Percentiles rank a stretch among this genome's conserved stretches.
Evolutionary conservation across 2,113 vertebrate genomes (phyloP).

Genomic region (Cranoglanis bouderius): DNA sequence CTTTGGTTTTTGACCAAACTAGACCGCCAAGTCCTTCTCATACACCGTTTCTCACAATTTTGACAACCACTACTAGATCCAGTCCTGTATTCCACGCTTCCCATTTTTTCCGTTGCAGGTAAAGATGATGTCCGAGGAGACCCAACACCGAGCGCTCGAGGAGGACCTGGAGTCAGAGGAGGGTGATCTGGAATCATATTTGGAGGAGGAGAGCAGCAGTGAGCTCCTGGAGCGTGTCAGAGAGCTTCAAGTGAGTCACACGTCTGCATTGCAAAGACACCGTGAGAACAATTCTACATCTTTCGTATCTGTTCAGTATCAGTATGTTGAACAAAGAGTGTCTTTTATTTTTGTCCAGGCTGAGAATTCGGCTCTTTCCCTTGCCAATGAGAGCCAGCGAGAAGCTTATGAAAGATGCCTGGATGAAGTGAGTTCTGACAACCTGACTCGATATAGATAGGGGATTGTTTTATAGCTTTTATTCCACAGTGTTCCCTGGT

Average conservation of each 20-base stretch:
- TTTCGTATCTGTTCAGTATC: not conserved
- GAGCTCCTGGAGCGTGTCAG: conserved; percentile 74
- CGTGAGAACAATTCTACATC: conserved; percentile 4
- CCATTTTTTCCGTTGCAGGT: conserved; percentile 35
- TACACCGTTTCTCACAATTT: not conserved
- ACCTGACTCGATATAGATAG: not conserved
- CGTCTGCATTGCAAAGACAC: not conserved
- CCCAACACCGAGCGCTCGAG: conserved; percentile 70
- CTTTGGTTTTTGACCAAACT: not conserved
- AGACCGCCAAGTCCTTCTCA: not conserved
- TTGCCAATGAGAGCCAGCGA: conserved; percentile 93
- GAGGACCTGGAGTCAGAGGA: conserved; percentile 74
- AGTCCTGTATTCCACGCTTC: not conserved
- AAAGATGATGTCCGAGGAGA: conserved; percentile 73
- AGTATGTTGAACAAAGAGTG: not conserved
- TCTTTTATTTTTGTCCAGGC: conserved; percentile 71
- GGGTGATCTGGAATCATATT: conserved; percentile 71
- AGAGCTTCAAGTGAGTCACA: conserved; percentile 72
- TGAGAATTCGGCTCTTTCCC: conserved; percentile 86
- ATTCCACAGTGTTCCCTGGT: not conserved
- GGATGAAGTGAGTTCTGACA: conserved; percentile 82
- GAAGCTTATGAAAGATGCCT: conserved; percentile 92
- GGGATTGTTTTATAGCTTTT: not conserved
- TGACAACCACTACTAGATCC: not conserved
- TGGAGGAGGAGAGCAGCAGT: conserved; percentile 72